Conservation (phyloP, 2,113 vertebrate genomes). For the Colistium nudipinnis region DNA sequence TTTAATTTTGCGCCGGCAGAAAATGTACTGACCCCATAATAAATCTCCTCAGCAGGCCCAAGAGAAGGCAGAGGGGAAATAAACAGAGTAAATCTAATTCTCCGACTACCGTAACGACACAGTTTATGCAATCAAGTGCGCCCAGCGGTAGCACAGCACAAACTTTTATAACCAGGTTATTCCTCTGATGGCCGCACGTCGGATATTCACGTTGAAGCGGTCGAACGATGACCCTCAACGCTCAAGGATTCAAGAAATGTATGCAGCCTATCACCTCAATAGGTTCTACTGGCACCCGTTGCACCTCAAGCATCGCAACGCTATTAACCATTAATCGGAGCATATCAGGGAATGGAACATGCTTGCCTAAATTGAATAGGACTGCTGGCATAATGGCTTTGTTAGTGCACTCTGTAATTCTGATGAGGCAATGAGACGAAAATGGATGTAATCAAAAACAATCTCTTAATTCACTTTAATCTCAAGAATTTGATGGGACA, state of each 20-base stretch:
- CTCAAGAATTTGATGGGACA: slow-evolving; percentile 66
- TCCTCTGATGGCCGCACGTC: background rate
- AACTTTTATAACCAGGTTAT: background rate
- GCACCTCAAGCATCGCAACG: slow-evolving; percentile 19
- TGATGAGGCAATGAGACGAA: slow-evolving; percentile 64
- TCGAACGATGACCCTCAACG: background rate
- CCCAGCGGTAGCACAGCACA: slow-evolving; percentile 1
- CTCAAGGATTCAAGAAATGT: background rate
- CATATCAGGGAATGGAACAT: slow-evolving; percentile 55
- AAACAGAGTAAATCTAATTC: slow-evolving; percentile 34
- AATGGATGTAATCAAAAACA: slow-evolving; percentile 73
- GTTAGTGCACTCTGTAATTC: slow-evolving; percentile 63
- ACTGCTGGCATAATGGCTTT: slow-evolving; percentile 62
- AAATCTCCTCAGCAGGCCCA: slow-evolving; percentile 3
- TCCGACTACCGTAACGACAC: slow-evolving; percentile 7
- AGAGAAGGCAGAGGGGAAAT: slow-evolving; percentile 20
- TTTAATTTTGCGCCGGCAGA: slow-evolving; percentile 28
- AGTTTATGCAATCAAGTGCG: slow-evolving; percentile 21
- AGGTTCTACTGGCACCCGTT: background rate
- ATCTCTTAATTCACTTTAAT: slow-evolving; percentile 71
- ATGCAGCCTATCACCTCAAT: background rate
- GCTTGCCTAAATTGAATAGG: slow-evolving; percentile 61
- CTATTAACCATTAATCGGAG: slow-evolving; percentile 61
- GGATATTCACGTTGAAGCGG: background rate
- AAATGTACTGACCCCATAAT: slow-evolving; percentile 26